These are phyloP conservation scores for Poecilia velifera DNA, from an alignment of 2,797 vertebrate genomes.

Conservation along the genomic window DNA sequence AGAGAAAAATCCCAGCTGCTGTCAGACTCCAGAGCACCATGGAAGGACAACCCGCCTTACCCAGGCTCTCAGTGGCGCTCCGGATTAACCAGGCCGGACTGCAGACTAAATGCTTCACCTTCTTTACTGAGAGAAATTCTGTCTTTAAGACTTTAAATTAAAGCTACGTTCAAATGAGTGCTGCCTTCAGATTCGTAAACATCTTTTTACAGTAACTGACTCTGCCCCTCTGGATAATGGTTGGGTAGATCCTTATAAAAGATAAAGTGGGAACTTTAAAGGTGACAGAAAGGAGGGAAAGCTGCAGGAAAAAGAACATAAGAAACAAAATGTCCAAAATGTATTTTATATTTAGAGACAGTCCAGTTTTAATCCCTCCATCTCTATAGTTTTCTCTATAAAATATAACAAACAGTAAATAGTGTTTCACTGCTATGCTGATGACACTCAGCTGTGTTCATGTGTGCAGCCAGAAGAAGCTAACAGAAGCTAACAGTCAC, in stretches of 20 bases:
- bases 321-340: background rate
- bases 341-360: background rate
- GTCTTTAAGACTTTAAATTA: background rate
- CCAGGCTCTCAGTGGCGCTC: constrained; percentile 13
- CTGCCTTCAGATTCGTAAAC: background rate
- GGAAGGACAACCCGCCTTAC: background rate
- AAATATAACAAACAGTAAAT: background rate
- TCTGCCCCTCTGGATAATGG: background rate
- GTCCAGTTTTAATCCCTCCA: background rate
- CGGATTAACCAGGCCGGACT: constrained; percentile 23
- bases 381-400: background rate
- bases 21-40: background rate
- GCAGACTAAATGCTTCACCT: background rate
- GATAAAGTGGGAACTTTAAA: constrained; percentile 1
- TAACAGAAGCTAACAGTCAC: too few relatives aligned
- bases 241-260: background rate
- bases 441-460: background rate
- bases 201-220: background rate
- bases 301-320: background rate
- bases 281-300: background rate
- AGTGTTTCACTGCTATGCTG: background rate
- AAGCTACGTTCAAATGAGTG: background rate
- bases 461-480: background rate
- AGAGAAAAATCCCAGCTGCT: background rate
- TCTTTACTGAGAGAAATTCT: background rate